Base-by-base conservation (phyloP, 2,888 invertebrate genomes). In the Melangyna quadrimaculata region DNA sequence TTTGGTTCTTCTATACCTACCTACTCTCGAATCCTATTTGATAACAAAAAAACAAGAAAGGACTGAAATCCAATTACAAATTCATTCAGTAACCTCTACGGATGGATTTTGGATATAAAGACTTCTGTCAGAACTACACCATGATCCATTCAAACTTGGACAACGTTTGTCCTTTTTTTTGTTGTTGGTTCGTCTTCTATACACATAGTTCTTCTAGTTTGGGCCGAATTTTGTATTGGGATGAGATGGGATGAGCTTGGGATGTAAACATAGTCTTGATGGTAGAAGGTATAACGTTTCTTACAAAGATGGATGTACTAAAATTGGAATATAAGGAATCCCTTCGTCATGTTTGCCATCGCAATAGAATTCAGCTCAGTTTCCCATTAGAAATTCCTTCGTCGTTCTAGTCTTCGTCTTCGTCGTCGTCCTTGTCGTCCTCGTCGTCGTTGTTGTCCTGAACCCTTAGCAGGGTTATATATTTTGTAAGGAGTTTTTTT, bases 41-140 rank as follows among this genome's bases (percentile, higher is more conserved):
- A 80, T 80, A 79, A 83, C 70, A 86, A 78, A 81, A n/a, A 81
- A 77, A 69, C 78, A 65, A 77, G 72, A 81, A 43, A 63, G 81
- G 69, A 77, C 73, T 78, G 81, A 86, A 86, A 86, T 86, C 86
- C 86, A 86, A 86, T 86, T 86, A 86, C 86, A 72, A 86, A 86
- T 86, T 86, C 86, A 86, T 86, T 86, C 86, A 86, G 86, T 86
- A 86, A 86, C 86, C 86, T n/a, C n/a, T 81, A 81, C 77, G 81
- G 70, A 81, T 81, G 86, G 86, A 81, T 86, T 86, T 86, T 86
- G 80, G 86, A 81, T 81, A 86, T 81, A 86, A 86, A 81, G 86
- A 81, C 86, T 86, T 86, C 77, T 86, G 86, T 86, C 86, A 86
- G 75, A 86, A 86, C 86, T 86, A 86, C 81, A 48, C 86, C 86